phyloP scores from a whole-genome alignment of 2,797 vertebrate genomes.

The Spizella passerina region DNA sequence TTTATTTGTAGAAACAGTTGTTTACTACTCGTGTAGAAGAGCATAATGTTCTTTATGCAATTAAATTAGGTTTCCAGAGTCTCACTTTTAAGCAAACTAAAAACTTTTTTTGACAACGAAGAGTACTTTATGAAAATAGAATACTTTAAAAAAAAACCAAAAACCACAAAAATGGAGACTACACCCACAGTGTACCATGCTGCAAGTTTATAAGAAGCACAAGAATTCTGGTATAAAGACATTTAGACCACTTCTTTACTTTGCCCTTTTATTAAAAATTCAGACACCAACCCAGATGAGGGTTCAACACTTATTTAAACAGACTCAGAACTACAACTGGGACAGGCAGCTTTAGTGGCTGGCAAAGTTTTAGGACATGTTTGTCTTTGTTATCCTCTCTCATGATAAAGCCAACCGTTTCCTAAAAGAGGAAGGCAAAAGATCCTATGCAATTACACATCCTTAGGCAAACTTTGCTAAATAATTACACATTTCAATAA shows the following conservation, averaged over 20 bases:
- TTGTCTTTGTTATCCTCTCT: neutral
- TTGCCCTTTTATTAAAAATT: neutral
- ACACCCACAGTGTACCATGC: neutral
- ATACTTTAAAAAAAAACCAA: neutral
- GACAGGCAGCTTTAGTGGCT: neutral
- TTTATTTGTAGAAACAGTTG: neutral
- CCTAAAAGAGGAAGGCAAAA: neutral
- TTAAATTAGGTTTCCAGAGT: neutral
- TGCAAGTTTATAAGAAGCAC: neutral
- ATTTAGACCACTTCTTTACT: neutral
- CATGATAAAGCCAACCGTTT: neutral
- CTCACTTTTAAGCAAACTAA: neutral
- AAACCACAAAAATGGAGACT: neutral
- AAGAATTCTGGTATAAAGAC: neutral
- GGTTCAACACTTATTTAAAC: neutral
- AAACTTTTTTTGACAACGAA: neutral
- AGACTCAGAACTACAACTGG: neutral
- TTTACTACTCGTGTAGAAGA: neutral
- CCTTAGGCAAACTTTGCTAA: neutral
- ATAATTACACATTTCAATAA: neutral
- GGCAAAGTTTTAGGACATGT: neutral
- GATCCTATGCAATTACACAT: neutral
- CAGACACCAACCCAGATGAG: neutral
- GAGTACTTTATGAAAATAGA: neutral
- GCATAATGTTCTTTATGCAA: neutral